Evolutionary conservation across 2,888 invertebrate genomes (phyloP).

Genomic region (Machimus rusticus): DNA sequence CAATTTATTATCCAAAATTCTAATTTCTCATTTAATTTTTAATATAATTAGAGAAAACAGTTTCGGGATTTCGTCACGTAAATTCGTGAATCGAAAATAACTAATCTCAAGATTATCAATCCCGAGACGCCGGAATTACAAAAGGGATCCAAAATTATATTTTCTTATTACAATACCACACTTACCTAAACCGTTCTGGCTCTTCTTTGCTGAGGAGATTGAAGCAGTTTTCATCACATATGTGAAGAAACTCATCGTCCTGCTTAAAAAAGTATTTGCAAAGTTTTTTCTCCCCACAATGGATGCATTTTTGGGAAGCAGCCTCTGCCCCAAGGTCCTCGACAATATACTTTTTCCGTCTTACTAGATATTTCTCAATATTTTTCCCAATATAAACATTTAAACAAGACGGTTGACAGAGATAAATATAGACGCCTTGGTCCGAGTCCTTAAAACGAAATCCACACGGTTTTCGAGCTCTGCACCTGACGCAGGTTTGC

Average conservation of each 20-base stretch:
- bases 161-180: neutral
- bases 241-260: conserved; percentile 64
- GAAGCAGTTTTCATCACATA: conserved; percentile 70
- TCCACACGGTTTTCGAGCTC: conserved; percentile 55
- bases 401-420: conserved; percentile 66
- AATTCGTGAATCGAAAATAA: too few relatives aligned
- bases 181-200: conserved; percentile 61
- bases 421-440: conserved; percentile 65
- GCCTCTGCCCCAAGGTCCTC: conserved; percentile 58
- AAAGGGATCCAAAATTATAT: neutral
- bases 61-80: too few relatives aligned
- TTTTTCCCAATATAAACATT: conserved; percentile 66
- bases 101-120: too few relatives aligned
- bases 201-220: conserved; percentile 64
- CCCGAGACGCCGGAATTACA: too few relatives aligned
- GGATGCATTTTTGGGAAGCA: conserved; percentile 61
- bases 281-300: conserved; percentile 64
- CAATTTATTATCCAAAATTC: neutral
- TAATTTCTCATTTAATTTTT: neutral
- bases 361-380: conserved; percentile 66
- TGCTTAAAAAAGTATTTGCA: conserved; percentile 65
- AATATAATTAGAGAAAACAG: neutral
- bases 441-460: conserved; percentile 60
- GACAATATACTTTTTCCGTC: conserved; percentile 65
- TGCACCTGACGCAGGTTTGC: conserved; percentile 57